Percentiles rank a stretch among this genome's conserved stretches.
Conservation (phyloP, 30 jellyfish, hydroid and myxozoan species). For the Aurelia coerulea region DNA sequence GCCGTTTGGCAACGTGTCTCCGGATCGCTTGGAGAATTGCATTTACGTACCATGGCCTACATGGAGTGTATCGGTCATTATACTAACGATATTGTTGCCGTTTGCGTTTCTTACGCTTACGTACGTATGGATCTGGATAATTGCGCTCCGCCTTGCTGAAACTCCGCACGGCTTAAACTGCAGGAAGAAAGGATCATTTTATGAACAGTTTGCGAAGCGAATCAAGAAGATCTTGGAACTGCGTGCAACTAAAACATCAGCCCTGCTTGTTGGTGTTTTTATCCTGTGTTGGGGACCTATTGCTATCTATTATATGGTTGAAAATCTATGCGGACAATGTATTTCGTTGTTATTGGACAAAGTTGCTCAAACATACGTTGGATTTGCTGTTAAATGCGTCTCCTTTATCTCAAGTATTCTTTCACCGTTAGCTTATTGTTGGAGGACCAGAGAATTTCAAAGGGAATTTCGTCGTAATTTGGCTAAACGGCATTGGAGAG, state of each 20-base stretch:
- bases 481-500: slow-evolving; percentile 71
- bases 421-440: slow-evolving; percentile 73
- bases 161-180: slow-evolving; percentile 9
- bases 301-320: slow-evolving; percentile 66
- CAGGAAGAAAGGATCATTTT: slow-evolving; percentile 19
- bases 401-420: slow-evolving; percentile 64
- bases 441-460: slow-evolving; percentile 79
- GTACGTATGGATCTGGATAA: slow-evolving; percentile 57
- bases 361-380: slow-evolving; percentile 18
- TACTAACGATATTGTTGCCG: slow-evolving; percentile 54
- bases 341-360: slow-evolving; percentile 7
- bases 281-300: slow-evolving; percentile 76
- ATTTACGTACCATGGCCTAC: slow-evolving; percentile 64
- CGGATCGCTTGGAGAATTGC: slow-evolving; percentile 22
- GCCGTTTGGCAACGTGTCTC: slow-evolving; percentile 52
- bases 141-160: slow-evolving; percentile 44
- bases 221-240: slow-evolving; percentile 50
- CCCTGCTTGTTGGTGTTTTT: slow-evolving; percentile 66
- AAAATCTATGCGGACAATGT: slow-evolving; percentile 55
- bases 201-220: slow-evolving; percentile 15
- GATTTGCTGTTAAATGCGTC: slow-evolving; percentile 43
- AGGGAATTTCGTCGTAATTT: slow-evolving; percentile 41
- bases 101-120: slow-evolving; percentile 39
- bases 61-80: slow-evolving; percentile 66
- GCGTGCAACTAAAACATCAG: slow-evolving; percentile 72